Evolutionary conservation across 2,113 vertebrate genomes (phyloP), one percentile per base, ranked within the genome.

Genomic region (Pelusios castaneus): DNA sequence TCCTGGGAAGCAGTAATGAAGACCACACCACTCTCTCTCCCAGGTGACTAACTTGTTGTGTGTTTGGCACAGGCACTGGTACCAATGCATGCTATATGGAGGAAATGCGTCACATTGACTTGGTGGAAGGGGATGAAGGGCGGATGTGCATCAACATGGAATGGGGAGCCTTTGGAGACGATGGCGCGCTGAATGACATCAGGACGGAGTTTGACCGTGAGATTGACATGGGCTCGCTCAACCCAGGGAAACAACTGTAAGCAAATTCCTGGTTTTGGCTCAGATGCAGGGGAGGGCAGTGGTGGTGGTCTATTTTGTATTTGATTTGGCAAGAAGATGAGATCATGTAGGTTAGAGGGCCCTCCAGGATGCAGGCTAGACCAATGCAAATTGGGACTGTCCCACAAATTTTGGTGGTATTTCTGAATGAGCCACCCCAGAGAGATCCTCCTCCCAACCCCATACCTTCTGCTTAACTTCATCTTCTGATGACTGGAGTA

Each of bases 81-180:
- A 99, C 99, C 88, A 99, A 99, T 0, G 99, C 99, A 60, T 99
- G 99, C 92, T 99, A 99, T 98, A 99, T 99, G 99, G 99, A 99
- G 96, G 99, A 99, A 94, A 99, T 99, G 99, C 98, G 99, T 17
- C 98, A 99, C 96, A 98, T 99, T 0, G 99, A 99, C 91, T 86
- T 97, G 84, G 98, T 99, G 92, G 99, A 99, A 24, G 99, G 99
- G 0, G 99, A 99, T 0, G 99, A 99, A 86, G 99, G 99, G 0
- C 97, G 98, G 4, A 99, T 99, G 99, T 99, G 99, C 79, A 98
- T 99, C 89, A 99, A 99, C 96, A 99, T 99, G 95, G 99, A 99
- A 97, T 99, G 99, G 99, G 99, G 99, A 0, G 99, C 99, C 13
- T 99, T 99, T 1, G 99, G 99, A 0, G 99, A 99, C 0, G 99